A percentile compares a stretch with the other conserved stretches of the same genome.
Evolutionary conservation across 1,140 invertebrate species (phyloP).

Genomic region (Arion vulgaris): DNA sequence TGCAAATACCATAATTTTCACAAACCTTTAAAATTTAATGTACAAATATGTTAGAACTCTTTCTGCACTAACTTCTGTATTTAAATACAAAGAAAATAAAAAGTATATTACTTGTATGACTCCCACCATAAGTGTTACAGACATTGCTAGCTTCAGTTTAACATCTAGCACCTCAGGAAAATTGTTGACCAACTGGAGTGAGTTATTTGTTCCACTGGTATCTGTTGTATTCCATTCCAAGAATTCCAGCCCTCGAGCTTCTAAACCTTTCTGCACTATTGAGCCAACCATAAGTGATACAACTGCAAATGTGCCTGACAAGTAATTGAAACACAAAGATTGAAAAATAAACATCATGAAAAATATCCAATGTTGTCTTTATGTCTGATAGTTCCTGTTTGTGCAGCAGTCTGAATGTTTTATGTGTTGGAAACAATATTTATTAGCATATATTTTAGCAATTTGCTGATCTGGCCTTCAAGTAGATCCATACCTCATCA

Average conservation of each 20-base stretch:
- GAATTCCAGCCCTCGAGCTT: conserved; percentile 37
- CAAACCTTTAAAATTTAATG: too few species aligned
- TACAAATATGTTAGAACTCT: too few species aligned
- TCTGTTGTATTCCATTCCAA: conserved; percentile 38
- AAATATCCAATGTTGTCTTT: too few species aligned
- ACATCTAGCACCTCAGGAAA: conserved; percentile 34
- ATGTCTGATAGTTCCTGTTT: too few species aligned
- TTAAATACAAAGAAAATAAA: too few species aligned
- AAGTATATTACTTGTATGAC: conserved; percentile 54
- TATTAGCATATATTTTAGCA: too few species aligned
- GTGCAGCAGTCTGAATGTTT: too few species aligned
- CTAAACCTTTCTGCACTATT: conserved; percentile 61
- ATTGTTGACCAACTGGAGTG: conserved; percentile 26
- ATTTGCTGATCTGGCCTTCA: too few species aligned
- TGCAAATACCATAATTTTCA: too few species aligned
- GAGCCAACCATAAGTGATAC: conserved; percentile 72
- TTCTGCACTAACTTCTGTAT: too few species aligned
- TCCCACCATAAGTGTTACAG: conserved; percentile 61
- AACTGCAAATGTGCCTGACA: conserved; percentile 73
- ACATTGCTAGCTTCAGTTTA: conserved; percentile 60
- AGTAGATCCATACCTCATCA: too few species aligned
- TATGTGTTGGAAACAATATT: too few species aligned
- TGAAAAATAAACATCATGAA: background rate
- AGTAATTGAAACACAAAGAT: background rate
- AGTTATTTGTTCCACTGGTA: conserved; percentile 14